phyloP scores from a whole-genome alignment of 2,113 vertebrate species.

The Marmota monax region DNA sequence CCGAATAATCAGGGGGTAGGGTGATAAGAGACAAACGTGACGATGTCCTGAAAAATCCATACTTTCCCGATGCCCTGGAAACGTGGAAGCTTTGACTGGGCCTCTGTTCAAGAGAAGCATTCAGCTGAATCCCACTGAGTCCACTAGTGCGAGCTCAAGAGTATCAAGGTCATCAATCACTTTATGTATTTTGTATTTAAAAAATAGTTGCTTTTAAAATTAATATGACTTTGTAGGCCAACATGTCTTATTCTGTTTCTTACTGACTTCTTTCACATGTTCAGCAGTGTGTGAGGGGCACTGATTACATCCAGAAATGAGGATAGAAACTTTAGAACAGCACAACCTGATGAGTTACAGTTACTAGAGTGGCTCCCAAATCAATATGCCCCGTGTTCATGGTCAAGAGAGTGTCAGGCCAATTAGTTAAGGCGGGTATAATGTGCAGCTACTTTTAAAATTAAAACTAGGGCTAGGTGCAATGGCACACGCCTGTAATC shows the following conservation, averaged over 20 bases:
- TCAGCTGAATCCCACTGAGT: background rate
- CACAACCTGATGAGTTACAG: no score
- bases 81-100: background rate
- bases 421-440: background rate
- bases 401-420: accelerated
- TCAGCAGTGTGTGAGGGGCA: background rate
- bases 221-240: background rate
- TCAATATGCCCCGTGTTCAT: accelerated
- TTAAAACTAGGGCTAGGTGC: background rate
- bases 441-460: background rate
- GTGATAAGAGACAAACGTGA: background rate
- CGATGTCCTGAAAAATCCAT: background rate
- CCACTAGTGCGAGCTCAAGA: background rate
- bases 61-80: background rate
- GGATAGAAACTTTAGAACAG: background rate
- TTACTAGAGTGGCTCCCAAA: background rate
- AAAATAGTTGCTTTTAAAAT: background rate
- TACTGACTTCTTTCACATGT: background rate
- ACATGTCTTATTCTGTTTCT: background rate
- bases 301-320: background rate
- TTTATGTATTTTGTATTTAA: background rate
- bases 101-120: background rate
- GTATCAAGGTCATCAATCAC: background rate
- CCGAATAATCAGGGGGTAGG: background rate
- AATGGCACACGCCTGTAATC: no score